Conservation (phyloP, 2,888 invertebrate genomes). For the Cetonia aurata region DNA sequence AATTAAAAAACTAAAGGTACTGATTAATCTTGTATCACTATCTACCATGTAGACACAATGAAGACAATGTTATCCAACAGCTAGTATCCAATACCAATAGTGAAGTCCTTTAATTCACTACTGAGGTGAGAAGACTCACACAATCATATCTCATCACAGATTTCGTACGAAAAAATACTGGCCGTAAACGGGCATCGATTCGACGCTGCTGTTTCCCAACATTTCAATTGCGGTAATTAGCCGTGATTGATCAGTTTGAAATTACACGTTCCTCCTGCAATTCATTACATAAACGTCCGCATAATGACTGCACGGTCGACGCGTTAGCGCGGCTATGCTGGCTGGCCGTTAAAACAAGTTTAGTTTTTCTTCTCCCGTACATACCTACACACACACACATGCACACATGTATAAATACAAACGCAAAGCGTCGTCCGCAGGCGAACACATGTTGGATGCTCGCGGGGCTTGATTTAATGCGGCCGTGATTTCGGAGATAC, state of each 20-base stretch:
- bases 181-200: not conserved
- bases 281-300: constrained; percentile 41
- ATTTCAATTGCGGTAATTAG: constrained; percentile 45
- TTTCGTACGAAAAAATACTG: constrained; percentile 1
- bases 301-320: constrained; percentile 35
- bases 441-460: constrained; percentile 9
- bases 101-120: too few relatives aligned
- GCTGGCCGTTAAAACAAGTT: constrained; percentile 16
- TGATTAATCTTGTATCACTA: too few relatives aligned
- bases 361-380: constrained; percentile 8
- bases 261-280: constrained; percentile 42
- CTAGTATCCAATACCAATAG: too few relatives aligned
- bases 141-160: constrained; percentile 13
- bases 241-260: constrained; percentile 43
- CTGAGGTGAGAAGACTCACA: too few relatives aligned
- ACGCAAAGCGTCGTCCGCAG: not conserved
- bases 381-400: not conserved
- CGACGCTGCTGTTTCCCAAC: constrained; percentile 29
- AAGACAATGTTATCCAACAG: too few relatives aligned
- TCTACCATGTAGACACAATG: too few relatives aligned
- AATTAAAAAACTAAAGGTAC: too few relatives aligned
- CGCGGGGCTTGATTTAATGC: constrained; percentile 15
- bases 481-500: not conserved
- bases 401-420: not conserved
- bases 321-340: not conserved